Evolutionary conservation across 2,113 vertebrate species (phyloP).

Genomic region (Oncorhynchus masou): DNA sequence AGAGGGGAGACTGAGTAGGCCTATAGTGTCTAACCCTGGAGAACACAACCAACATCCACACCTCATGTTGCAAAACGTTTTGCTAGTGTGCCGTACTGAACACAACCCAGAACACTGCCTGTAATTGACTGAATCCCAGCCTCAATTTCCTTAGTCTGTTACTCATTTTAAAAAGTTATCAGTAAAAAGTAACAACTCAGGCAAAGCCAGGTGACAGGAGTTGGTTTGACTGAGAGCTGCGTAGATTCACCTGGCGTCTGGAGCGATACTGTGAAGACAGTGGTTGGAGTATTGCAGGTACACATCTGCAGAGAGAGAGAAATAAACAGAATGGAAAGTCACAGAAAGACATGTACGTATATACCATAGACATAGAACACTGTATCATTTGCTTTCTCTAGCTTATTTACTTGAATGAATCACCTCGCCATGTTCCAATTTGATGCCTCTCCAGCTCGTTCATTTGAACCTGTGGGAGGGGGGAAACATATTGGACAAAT

Average conservation of each 20-base stretch:
- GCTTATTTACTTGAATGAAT: constrained; percentile 69
- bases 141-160: too few relatives aligned
- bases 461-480: constrained; percentile 87
- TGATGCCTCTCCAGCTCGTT: constrained; percentile 93
- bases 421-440: constrained; percentile 98
- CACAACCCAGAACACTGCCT: too few relatives aligned
- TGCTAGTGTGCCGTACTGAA: too few relatives aligned
- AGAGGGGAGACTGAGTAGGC: background rate
- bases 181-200: background rate
- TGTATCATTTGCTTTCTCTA: constrained; percentile 9
- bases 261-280: constrained; percentile 85
- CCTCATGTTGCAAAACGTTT: too few relatives aligned
- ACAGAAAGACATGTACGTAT: constrained; percentile 3
- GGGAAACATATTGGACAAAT: background rate
- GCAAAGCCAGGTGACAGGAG: background rate
- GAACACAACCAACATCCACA: background rate
- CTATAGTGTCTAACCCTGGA: background rate
- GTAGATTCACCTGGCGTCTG: constrained; percentile 80
- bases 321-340: constrained; percentile 5
- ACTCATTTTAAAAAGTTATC: too few relatives aligned
- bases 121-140: too few relatives aligned
- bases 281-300: constrained; percentile 85
- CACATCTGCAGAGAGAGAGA: constrained; percentile 76
- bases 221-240: background rate
- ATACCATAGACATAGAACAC: constrained; percentile 4